Percentiles rank a stretch among this genome's conserved stretches.
These are phyloP conservation scores for Drosophila macrospina DNA, from an alignment of 2,888 invertebrate genomes.

Conservation along the genomic window DNA sequence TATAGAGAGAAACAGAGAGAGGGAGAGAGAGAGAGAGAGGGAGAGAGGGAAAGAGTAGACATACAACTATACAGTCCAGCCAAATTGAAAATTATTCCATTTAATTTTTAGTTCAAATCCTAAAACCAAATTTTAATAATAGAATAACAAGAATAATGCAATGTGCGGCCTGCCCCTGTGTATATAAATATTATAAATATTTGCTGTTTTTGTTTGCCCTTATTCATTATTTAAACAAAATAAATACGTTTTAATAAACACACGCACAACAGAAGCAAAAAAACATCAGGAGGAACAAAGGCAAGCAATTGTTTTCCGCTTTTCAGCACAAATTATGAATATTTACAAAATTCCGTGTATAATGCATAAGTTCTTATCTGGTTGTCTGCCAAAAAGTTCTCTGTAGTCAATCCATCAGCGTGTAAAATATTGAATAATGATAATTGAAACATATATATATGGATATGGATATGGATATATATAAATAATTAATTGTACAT, in stretches of 20 bases:
- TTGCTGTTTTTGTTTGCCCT: constrained; percentile 46
- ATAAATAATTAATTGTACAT: constrained; percentile 71
- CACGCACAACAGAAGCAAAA: constrained; percentile 18
- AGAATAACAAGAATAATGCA: constrained; percentile 46
- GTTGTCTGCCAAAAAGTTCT: constrained; percentile 71
- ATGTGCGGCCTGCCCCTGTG: constrained; percentile 42
- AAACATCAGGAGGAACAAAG: constrained; percentile 7
- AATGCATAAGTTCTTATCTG: constrained; percentile 65
- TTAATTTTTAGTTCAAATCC: constrained; percentile 46
- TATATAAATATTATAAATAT: constrained; percentile 45
- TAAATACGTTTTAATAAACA: constrained; percentile 43
- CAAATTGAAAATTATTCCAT: constrained; percentile 51
- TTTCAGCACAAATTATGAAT: constrained; percentile 23
- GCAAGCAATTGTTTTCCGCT: constrained; percentile 8
- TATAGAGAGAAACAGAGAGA: constrained; percentile 27
- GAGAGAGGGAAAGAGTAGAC: no score
- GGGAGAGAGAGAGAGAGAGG: constrained; percentile 28
- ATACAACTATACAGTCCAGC: constrained; percentile 57
- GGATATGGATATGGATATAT: constrained; percentile 12
- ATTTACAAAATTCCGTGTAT: constrained; percentile 66
- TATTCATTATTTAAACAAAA: constrained; percentile 46
- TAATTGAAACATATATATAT: constrained; percentile 35
- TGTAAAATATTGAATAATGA: constrained; percentile 71
- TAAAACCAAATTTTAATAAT: constrained; percentile 44
- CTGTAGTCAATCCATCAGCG: constrained; percentile 80